Evolutionary conservation across 1,140 invertebrate species (phyloP).

Genomic region (Heliconius himera): DNA sequence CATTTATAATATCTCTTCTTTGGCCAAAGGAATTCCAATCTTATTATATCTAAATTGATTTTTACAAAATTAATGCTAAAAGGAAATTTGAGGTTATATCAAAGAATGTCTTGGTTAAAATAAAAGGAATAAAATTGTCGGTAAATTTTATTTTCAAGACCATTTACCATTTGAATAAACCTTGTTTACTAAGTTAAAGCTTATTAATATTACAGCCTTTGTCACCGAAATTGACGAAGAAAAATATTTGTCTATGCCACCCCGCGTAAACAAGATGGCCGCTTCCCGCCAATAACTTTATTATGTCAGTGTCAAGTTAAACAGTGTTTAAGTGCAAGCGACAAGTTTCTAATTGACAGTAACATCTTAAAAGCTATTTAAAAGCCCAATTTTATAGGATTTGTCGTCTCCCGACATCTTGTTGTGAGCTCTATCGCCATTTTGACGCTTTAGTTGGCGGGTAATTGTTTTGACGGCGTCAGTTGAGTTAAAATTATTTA

Average conservation of each 20-base stretch:
- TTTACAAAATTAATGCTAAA: not conserved
- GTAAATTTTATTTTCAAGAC: not conserved
- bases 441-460: slow-evolving; percentile 26
- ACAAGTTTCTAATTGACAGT: slow-evolving; percentile 48
- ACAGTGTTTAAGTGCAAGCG: slow-evolving; percentile 44
- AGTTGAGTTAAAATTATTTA: not conserved
- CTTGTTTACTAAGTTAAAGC: slow-evolving; percentile 4
- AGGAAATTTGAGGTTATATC: not conserved
- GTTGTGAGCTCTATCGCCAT: slow-evolving; percentile 32
- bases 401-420: slow-evolving; percentile 39
- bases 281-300: slow-evolving; percentile 37
- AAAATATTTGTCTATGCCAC: slow-evolving; percentile 28
- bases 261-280: slow-evolving; percentile 34
- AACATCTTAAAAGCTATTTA: slow-evolving; percentile 54
- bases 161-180: slow-evolving; percentile 7
- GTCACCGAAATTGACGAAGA: slow-evolving; percentile 4
- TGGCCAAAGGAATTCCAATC: not conserved
- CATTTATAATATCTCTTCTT: not conserved
- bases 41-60: not conserved
- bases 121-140: not conserved
- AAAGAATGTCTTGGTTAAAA: slow-evolving; percentile 1
- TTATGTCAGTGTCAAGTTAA: slow-evolving; percentile 48
- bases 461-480: slow-evolving; percentile 31
- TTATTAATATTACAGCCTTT: slow-evolving; percentile 12
- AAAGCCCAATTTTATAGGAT: slow-evolving; percentile 52